Evolutionary conservation across 2,888 invertebrate genomes (phyloP).

Genomic region (Biston betularia): DNA sequence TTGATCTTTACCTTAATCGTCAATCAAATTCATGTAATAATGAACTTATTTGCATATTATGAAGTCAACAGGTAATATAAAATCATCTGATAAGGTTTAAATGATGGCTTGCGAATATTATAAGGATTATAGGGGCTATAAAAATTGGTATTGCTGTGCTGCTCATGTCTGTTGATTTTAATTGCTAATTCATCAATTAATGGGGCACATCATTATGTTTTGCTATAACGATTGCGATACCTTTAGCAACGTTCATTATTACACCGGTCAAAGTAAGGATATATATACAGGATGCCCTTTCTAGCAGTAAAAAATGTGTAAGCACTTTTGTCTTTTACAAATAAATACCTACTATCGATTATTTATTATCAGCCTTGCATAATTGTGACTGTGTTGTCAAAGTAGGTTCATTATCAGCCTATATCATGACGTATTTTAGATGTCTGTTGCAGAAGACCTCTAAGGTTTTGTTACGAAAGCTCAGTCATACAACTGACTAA

Average conservation of each 20-base stretch:
- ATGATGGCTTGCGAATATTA: conserved; percentile 24
- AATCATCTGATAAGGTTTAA: conserved; percentile 25
- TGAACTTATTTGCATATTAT: conserved; percentile 53
- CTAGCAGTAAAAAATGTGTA: neutral
- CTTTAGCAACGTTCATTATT: conserved; percentile 69
- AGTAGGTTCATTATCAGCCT: neutral
- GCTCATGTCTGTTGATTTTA: conserved; percentile 62
- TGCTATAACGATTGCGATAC: conserved; percentile 57
- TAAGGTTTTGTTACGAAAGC: no score
- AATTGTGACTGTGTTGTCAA: neutral
- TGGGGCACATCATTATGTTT: conserved; percentile 72
- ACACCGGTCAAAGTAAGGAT: conserved; percentile 63
- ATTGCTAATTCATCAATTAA: conserved; percentile 67
- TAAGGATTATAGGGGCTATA: conserved; percentile 38
- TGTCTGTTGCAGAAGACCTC: no score
- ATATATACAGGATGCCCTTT: conserved; percentile 48
- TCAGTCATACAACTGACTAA: no score
- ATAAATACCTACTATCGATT: neutral
- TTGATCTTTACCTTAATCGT: conserved; percentile 58
- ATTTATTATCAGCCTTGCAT: neutral
- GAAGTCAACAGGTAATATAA: conserved; percentile 30
- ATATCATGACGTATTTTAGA: no score
- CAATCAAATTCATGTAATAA: conserved; percentile 53
- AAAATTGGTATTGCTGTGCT: conserved; percentile 46
- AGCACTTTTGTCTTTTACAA: neutral